Percentiles rank a stretch among this genome's conserved stretches.
phyloP scores from a whole-genome alignment of 2,888 invertebrate species.

The Coenonympha arcania region DNA sequence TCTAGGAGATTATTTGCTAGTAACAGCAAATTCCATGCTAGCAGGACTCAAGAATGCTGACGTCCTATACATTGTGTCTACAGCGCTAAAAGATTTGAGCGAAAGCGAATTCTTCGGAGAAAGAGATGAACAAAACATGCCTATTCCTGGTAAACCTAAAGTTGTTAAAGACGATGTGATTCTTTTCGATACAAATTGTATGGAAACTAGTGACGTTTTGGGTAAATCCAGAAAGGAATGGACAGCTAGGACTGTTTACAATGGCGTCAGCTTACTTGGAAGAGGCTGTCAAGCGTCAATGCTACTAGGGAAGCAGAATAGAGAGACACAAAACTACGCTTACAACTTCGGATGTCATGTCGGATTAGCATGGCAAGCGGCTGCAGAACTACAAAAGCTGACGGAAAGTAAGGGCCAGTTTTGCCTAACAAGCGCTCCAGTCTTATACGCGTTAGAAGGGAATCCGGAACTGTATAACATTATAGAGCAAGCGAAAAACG shows the following conservation, averaged over 20 bases:
- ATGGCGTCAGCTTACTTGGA: constrained; percentile 78
- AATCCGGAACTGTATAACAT: constrained; percentile 80
- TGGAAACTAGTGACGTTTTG: constrained; percentile 54
- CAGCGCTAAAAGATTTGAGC: constrained; percentile 84
- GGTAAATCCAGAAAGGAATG: constrained; percentile 80
- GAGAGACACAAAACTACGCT: constrained; percentile 79
- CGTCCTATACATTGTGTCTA: constrained; percentile 86
- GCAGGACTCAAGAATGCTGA: constrained; percentile 82
- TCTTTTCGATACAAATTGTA: constrained; percentile 54
- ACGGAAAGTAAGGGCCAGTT: constrained; percentile 78
- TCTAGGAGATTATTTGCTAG: constrained; percentile 87
- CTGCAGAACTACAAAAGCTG: constrained; percentile 53
- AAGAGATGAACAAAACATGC: constrained; percentile 83
- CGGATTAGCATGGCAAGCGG: constrained; percentile 86
- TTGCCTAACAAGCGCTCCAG: constrained; percentile 86
- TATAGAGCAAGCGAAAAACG: constrained; percentile 77
- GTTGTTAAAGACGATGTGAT: constrained; percentile 48
- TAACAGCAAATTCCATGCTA: constrained; percentile 86
- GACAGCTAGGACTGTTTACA: constrained; percentile 80
- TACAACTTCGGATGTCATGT: constrained; percentile 87
- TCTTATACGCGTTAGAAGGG: constrained; percentile 85
- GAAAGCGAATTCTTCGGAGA: constrained; percentile 88
- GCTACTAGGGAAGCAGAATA: constrained; percentile 80
- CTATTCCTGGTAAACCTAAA: constrained; percentile 78
- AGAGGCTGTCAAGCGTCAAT: constrained; percentile 87